These are phyloP conservation scores for Girardinichthys multiradiatus DNA, from an alignment of 2,113 vertebrate genomes.

Conservation along the genomic window DNA sequence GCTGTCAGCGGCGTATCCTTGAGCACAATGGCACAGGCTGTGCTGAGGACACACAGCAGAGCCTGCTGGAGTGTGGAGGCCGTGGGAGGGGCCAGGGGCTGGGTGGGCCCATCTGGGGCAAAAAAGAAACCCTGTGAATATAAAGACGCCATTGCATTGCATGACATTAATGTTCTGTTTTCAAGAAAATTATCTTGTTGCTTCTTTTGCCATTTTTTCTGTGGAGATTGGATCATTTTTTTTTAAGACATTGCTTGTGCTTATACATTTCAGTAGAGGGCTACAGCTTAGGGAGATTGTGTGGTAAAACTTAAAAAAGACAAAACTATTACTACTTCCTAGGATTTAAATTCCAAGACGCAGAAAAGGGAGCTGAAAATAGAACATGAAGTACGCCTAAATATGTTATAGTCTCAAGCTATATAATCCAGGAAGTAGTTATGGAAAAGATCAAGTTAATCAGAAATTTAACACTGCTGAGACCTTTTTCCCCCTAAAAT, in stretches of 20 bases:
- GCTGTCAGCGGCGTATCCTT: conserved; percentile 74
- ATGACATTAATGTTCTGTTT: conserved; percentile 1
- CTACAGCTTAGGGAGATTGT: conserved; percentile 1
- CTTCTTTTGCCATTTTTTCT: not conserved
- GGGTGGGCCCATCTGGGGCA: conserved; percentile 9
- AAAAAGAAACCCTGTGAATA: conserved; percentile 16
- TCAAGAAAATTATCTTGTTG: not conserved
- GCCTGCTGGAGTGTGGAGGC: conserved; percentile 43
- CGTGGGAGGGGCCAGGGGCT: conserved; percentile 33
- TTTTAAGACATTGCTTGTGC: conserved; percentile 5
- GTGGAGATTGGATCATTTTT: not conserved
- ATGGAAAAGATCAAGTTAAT: conserved; percentile 1
- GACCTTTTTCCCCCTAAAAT: conserved; percentile 14
- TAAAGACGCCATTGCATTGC: not conserved
- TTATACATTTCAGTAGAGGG: conserved; percentile 13
- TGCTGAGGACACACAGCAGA: conserved; percentile 58
- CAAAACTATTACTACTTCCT: conserved; percentile 16
- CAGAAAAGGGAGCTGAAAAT: not conserved
- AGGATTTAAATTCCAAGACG: conserved; percentile 18
- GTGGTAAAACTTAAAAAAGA: conserved; percentile 19
- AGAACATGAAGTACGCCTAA: conserved; percentile 18
- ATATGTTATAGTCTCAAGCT: conserved; percentile 27
- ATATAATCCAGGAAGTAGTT: not conserved
- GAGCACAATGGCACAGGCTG: conserved; percentile 54
- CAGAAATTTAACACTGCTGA: conserved; percentile 2